These are phyloP conservation scores for Steatocranus sp. DNA, from an alignment of 2,797 vertebrate genomes.

Conservation along the genomic window DNA sequence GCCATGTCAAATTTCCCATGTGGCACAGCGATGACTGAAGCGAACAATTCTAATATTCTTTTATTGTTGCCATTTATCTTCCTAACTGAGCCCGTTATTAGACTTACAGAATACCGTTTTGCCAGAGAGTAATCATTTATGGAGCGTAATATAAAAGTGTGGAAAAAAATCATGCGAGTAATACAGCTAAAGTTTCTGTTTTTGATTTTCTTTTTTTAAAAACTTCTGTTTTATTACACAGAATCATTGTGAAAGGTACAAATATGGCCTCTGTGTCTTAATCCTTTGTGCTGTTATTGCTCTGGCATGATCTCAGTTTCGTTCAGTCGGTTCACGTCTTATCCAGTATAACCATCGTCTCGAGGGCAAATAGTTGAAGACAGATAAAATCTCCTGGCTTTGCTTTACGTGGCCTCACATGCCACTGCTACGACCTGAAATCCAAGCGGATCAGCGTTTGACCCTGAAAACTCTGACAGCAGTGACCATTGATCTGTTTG, in stretches of 20 bases:
- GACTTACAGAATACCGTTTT: not conserved
- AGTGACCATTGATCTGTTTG: not conserved
- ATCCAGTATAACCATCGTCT: not conserved
- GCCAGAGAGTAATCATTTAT: not conserved
- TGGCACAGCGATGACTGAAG: not conserved
- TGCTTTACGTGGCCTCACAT: not conserved
- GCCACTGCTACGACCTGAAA: not conserved
- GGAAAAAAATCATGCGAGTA: not conserved
- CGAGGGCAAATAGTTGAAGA: not conserved
- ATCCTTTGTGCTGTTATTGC: not conserved
- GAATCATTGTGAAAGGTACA: not conserved
- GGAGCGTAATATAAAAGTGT: not conserved
- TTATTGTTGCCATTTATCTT: not conserved
- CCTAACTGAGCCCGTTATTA: not conserved
- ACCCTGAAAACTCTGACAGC: not conserved
- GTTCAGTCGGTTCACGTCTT: not conserved
- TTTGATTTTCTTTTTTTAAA: not conserved
- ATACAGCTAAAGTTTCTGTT: not conserved
- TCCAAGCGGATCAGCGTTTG: not conserved
- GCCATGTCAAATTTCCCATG: not conserved
- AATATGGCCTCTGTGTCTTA: not conserved
- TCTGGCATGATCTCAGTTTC: not conserved
- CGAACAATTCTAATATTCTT: not conserved
- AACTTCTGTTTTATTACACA: not conserved
- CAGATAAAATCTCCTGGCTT: not conserved